Evolutionary conservation across 2,113 vertebrate genomes (phyloP), one percentile per base, ranked within the genome.

Genomic region (Azemiops feae): DNA sequence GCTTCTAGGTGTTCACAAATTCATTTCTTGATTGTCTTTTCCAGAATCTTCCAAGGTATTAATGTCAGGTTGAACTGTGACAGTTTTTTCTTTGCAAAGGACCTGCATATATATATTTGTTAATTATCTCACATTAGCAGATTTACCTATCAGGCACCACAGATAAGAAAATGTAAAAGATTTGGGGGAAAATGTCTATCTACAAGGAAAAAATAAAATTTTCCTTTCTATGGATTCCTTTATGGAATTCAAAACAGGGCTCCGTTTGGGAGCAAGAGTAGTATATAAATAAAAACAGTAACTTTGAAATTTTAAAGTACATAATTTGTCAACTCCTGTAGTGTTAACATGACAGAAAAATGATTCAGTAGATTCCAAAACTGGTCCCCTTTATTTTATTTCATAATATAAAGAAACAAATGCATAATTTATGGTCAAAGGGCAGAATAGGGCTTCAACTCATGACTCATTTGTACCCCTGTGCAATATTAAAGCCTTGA

Each of bases 401-500:
- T 12, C 50, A 69, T 45, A n/a, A 43, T 85, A 57, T 81, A 89
- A 94, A 85, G 47, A 93, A 91, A 57, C 0, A 0, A 88, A 69
- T 94, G 69, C 92, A 93, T 96, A 95, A 94, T 96, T 97, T 52
- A 95, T 96, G 94, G 92, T 94, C 11, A 69, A 92, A 92, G 93
- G 87, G 87, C 57, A 88, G 93, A 92, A 0, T 1, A 4, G 94
- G 92, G 50, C 92, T 88, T 9, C 94, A 94, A 97, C 96, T 96
- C 94, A 95, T 96, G 96, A 97, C 96, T 97, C 95, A 97, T 95
- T 95, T 95, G 93, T 96, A 94, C 95, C 94, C 87, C 50, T 87
- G 89, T 97, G 89, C 96, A 97, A 96, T 96, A 96, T 96, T 97
- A 96, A 96, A 96, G 93, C 85, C 94, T 92, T 39, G 55, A 93